Base-by-base conservation (phyloP, 2,113 vertebrate genomes). In the Turdus rufiventris region DNA sequence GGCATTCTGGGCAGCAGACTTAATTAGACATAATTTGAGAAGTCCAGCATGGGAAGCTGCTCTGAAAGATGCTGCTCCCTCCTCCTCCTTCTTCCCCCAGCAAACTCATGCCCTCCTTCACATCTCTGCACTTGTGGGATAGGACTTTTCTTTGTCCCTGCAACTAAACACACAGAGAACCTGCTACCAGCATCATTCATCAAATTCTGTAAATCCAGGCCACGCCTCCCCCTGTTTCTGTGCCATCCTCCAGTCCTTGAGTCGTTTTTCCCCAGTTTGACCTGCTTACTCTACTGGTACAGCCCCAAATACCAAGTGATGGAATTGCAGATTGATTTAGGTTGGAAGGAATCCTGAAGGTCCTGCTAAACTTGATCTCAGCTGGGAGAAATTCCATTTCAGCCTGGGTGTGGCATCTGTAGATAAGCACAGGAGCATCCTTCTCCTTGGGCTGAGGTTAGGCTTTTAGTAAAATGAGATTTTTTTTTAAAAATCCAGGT, bases 151-250 rank as follows among this genome's bases (percentile, higher is more conserved):
- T 6, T 34, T 42, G 12, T 34, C 43, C 6, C 45, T 31, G 33
- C 33, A 42, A 16, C 26, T 28, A 3, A 63, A 48, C 53, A 10
- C 38, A 42, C 6, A 19, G 2, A 11, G 18, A 34, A 18, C 8
- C 10, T 4, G 6, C 14, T 11, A 31, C 13, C 2, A 3, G 18
- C 7, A 53, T 6, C 17, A 31, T 12, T 23, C 40, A 75, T 3
- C 3, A 1, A 4, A 20, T 10, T 19, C 42, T 12, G 23, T 18
- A 93, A 91, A 71, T 25, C 25, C 53, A 72, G 15, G 7, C 29
- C 0, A 0, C 33, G 14, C 24, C 18, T 61, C 16, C 14, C 5
- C 8, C 5, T 18, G 9, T 61, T 68, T 60, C 48, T 58, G 5
- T 33, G 19, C 23, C 56, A 71, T 19, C 8, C 43, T 76, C 13